Percentiles rank a stretch among this genome's conserved stretches.
phyloP scores from a whole-genome alignment of 2,113 vertebrate species.

The Corydoras sp. region DNA sequence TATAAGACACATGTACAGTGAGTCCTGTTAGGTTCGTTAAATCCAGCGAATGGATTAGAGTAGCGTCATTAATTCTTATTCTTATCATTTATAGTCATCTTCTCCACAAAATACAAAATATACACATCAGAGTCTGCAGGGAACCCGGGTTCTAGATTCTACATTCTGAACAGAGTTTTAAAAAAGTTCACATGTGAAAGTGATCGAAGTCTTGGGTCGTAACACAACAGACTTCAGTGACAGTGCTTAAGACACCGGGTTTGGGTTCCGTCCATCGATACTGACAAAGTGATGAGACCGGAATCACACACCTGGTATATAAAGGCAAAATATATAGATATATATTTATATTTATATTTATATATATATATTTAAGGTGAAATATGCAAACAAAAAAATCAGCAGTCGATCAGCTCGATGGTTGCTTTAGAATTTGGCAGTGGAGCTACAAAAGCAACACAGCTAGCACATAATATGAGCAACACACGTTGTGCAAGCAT shows the following conservation, averaged over 20 bases:
- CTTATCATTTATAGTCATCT: constrained; percentile 26
- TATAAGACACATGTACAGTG: constrained; percentile 48
- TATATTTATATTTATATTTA: too few relatives aligned
- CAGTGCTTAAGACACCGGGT: constrained; percentile 2
- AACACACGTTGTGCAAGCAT: too few relatives aligned
- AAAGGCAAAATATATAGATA: too few relatives aligned
- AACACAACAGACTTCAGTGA: constrained; percentile 34
- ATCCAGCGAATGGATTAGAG: constrained; percentile 28
- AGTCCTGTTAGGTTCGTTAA: constrained; percentile 36
- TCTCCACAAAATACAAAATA: constrained; percentile 58
- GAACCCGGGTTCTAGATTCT: constrained; percentile 52
- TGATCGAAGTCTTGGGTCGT: constrained; percentile 49
- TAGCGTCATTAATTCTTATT: constrained; percentile 12
- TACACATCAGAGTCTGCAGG: constrained; percentile 53
- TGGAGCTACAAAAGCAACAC: too few relatives aligned
- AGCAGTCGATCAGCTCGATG: too few relatives aligned
- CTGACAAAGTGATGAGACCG: not conserved
- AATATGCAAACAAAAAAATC: too few relatives aligned
- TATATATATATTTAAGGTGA: too few relatives aligned
- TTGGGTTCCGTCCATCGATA: constrained; percentile 1
- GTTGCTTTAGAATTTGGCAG: too few relatives aligned
- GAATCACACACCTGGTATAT: too few relatives aligned
- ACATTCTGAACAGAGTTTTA: constrained; percentile 59
- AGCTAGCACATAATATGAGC: too few relatives aligned
- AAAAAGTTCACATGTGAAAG: constrained; percentile 48